Percentiles rank a stretch among this genome's conserved stretches.
These are phyloP conservation scores for Mactra quadrangularis DNA, from an alignment of 1,140 invertebrate genomes.

Conservation along the genomic window DNA sequence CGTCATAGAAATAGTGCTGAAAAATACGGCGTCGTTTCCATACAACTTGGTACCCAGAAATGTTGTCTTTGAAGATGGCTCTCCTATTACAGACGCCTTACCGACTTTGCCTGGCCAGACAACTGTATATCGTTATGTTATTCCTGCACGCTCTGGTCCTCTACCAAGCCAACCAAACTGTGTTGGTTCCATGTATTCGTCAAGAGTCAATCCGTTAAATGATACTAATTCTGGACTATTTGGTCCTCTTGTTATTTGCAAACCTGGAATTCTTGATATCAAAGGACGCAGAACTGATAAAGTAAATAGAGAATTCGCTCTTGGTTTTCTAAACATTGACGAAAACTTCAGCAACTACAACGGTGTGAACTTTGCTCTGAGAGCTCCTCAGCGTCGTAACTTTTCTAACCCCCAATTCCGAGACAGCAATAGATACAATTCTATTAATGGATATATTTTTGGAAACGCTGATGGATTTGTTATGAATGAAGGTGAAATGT, in stretches of 20 bases:
- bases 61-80: slow-evolving; percentile 39
- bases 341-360: slow-evolving; percentile 70
- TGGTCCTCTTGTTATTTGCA: slow-evolving; percentile 74
- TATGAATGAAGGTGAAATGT: slow-evolving; percentile 65
- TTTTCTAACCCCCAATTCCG: slow-evolving; percentile 51
- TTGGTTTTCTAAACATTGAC: slow-evolving; percentile 65
- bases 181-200: slow-evolving; percentile 75
- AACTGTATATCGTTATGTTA: slow-evolving; percentile 68
- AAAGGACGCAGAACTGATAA: slow-evolving; percentile 45
- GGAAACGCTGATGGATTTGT: slow-evolving; percentile 69
- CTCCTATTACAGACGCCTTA: neutral
- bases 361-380: slow-evolving; percentile 68
- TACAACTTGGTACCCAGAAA: slow-evolving; percentile 67
- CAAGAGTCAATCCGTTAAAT: slow-evolving; percentile 68
- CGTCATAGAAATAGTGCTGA: slow-evolving; percentile 57
- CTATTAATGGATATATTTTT: slow-evolving; percentile 74
- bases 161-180: slow-evolving; percentile 71
- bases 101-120: slow-evolving; percentile 28
- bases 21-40: slow-evolving; percentile 58
- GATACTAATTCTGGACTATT: slow-evolving; percentile 74
- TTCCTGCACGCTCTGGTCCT: slow-evolving; percentile 70
- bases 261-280: slow-evolving; percentile 57
- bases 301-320: slow-evolving; percentile 72
- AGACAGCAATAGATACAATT: slow-evolving; percentile 71
- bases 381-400: slow-evolving; percentile 61